Evolutionary conservation across 2,797 vertebrate species (phyloP).

Genomic region (Labeo calbasu): DNA sequence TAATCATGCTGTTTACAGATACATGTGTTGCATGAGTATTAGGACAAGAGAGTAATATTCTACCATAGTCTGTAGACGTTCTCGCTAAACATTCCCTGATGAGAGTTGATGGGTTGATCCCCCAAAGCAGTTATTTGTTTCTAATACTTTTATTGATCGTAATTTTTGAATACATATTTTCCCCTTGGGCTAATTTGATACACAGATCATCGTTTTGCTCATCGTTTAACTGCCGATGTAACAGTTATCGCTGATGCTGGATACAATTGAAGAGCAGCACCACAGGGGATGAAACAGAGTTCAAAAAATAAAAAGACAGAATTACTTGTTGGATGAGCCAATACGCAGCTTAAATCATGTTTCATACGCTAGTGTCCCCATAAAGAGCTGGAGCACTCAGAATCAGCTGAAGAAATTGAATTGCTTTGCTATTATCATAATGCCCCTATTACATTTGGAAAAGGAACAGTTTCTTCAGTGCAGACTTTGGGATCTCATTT

Average conservation of each 20-base stretch:
- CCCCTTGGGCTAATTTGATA: not conserved
- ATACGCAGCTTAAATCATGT: constrained; percentile 52
- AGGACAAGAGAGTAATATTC: not conserved
- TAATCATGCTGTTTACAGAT: not conserved
- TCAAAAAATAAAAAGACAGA: constrained; percentile 47
- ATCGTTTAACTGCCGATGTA: constrained; percentile 43
- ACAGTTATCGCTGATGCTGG: constrained; percentile 48
- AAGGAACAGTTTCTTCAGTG: constrained; percentile 46
- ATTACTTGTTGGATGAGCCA: constrained; percentile 42
- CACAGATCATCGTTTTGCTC: constrained; percentile 52
- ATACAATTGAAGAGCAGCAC: constrained; percentile 50
- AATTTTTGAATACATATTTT: not conserved
- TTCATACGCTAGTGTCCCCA: constrained; percentile 44
- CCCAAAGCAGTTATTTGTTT: not conserved
- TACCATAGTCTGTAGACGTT: no score
- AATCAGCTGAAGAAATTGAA: constrained; percentile 58
- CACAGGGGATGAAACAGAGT: constrained; percentile 32
- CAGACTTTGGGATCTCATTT: constrained; percentile 34
- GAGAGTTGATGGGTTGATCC: no score
- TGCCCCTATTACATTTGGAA: constrained; percentile 48
- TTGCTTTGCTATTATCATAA: constrained; percentile 59
- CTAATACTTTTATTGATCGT: not conserved
- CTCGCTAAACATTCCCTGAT: no score
- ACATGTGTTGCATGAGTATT: not conserved
- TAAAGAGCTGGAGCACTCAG: constrained; percentile 43